A percentile compares a stretch with the other conserved stretches of the same genome.
These are phyloP conservation scores for Carettochelys insculpta DNA, from an alignment of 2,113 vertebrate genomes.

Conservation along the genomic window DNA sequence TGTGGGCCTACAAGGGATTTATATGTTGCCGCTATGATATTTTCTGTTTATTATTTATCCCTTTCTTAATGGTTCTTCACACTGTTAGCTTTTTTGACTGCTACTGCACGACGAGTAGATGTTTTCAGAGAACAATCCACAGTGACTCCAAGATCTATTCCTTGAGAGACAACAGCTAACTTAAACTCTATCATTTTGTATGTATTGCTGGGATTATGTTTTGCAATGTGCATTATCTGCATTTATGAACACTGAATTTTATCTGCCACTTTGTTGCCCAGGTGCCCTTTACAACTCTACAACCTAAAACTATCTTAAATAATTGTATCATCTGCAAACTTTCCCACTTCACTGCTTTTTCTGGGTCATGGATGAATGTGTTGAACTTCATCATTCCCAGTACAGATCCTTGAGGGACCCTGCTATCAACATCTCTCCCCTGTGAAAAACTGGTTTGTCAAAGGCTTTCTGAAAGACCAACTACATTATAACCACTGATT, in stretches of 20 bases:
- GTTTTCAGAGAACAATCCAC: no score
- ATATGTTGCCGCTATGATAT: no score
- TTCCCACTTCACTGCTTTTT: neutral
- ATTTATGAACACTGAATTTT: neutral
- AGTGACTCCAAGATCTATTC: neutral
- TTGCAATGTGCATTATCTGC: neutral
- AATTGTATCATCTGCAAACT: neutral
- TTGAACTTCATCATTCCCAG: neutral
- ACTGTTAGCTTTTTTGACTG: no score
- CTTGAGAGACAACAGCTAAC: neutral
- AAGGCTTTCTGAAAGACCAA: neutral
- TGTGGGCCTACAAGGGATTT: no score
- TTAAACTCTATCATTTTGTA: no score
- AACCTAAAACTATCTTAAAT: no score
- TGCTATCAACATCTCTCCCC: neutral
- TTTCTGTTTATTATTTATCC: no score
- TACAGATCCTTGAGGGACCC: neutral
- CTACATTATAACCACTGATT: neutral
- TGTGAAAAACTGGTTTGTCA: neutral
- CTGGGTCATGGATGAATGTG: neutral
- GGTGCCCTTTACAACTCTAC: no score
- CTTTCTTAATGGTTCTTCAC: no score
- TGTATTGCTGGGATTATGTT: neutral
- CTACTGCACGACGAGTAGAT: no score
- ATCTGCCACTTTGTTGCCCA: no score